Conservation (phyloP, 2,888 invertebrate species). For the Lasioglossum oenotherae region DNA sequence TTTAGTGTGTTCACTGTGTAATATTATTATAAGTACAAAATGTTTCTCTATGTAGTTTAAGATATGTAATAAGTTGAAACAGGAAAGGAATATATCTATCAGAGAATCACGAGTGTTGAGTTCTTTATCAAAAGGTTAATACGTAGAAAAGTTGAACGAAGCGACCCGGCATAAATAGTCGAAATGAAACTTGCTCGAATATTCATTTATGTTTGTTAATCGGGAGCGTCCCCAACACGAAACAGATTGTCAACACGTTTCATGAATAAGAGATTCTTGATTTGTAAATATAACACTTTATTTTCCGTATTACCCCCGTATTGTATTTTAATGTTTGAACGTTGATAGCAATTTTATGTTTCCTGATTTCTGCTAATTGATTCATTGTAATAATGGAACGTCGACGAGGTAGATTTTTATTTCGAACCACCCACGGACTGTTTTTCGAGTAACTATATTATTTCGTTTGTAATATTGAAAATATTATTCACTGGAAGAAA, state of each 20-base stretch:
- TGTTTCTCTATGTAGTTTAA: conserved; percentile 58
- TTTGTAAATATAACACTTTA: background rate
- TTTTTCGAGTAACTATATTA: background rate
- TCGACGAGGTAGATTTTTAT: background rate
- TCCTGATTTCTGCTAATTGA: background rate
- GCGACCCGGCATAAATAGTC: background rate
- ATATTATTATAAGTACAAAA: conserved; percentile 58
- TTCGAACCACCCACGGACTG: background rate
- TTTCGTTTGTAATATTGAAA: background rate
- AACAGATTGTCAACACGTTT: conserved; percentile 46
- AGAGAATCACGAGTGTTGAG: conserved; percentile 56
- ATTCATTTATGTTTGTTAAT: conserved; percentile 46
- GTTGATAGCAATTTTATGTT: background rate
- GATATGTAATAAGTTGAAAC: conserved; percentile 59
- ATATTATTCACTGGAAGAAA: background rate
- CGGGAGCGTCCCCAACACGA: conserved; percentile 41
- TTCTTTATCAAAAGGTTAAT: conserved; percentile 26
- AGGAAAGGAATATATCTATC: conserved; percentile 58
- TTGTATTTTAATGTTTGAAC: background rate
- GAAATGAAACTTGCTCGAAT: background rate
- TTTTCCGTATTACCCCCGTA: background rate
- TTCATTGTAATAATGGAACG: background rate
- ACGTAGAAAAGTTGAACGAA: background rate
- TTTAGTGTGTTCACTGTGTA: conserved; percentile 59
- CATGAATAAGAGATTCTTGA: conserved; percentile 51